Base-by-base conservation (phyloP, 2,113 vertebrate genomes). In the Cnemophilus loriae region DNA sequence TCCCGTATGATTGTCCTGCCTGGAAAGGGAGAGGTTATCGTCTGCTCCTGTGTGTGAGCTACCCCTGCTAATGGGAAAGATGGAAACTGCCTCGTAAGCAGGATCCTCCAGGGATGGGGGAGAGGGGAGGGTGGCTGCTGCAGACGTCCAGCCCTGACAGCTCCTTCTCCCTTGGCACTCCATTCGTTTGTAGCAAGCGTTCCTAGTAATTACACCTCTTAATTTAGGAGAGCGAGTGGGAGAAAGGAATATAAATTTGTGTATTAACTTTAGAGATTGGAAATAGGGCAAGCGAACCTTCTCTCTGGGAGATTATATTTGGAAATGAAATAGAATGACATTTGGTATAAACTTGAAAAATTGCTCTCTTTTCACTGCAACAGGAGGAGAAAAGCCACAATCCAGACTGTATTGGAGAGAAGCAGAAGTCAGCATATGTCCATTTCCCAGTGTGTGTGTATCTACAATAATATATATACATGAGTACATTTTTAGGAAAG, bases 191-290 rank as follows among this genome's bases (percentile, higher is more conserved):
- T 87, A 95, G 95, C 93, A 50, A 96, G 92, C 92, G 19, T 94
- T 93, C 87, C 95, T 89, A 78, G 97, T 97, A 97, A 96, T 97
- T 97, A 94, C 57, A 64, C 92, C 97, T 97, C 95, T 96, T 97
- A 95, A 96, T 97, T 97, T 96, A 96, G 94, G 96, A 96, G 95
- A 94, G 84, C 55, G 87, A 96, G 97, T 96, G 93, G 90, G 94
- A 97, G 97, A 94, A 96, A 97, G 90, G 97, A 97, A 97, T 97
- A 94, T 94, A 95, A 97, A 96, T 97, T 92, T 97, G 96, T 95
- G 50, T 96, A 96, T 97, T 97, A 95, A 91, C 97, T 96, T 97
- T 70, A 79, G 97, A 96, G 97, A 96, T 90, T 96, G 97, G 93
- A 91, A 97, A 77, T 84, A 96, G 93, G 90, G 95, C 94, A 87